phyloP scores from a whole-genome alignment of 2,888 invertebrate genomes.

The Cantharis nigra region DNA sequence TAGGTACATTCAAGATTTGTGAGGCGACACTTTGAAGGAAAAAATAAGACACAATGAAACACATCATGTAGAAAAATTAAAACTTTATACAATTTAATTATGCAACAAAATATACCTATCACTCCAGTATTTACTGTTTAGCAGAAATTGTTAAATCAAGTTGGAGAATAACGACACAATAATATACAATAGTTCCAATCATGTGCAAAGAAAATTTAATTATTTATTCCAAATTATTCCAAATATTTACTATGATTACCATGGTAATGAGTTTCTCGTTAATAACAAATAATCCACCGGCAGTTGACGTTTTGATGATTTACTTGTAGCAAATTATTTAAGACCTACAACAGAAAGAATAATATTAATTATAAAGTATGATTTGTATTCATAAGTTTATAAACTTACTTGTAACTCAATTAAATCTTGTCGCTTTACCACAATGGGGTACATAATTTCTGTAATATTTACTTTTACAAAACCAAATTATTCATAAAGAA shows the following conservation, averaged over 20 bases:
- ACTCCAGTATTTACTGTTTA: too few relatives aligned
- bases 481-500: neutral
- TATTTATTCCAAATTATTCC: too few relatives aligned
- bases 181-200: neutral
- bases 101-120: too few relatives aligned
- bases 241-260: too few relatives aligned
- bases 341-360: slow-evolving; percentile 3
- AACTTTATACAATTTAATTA: too few relatives aligned
- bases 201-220: neutral
- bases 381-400: neutral
- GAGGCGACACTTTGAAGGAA: too few relatives aligned
- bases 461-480: slow-evolving; percentile 3
- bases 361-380: neutral
- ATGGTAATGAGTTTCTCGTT: slow-evolving; percentile 10
- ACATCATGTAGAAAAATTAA: too few relatives aligned
- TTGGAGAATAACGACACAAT: neutral
- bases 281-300: slow-evolving; percentile 13
- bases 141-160: neutral
- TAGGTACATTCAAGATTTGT: too few relatives aligned
- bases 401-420: neutral
- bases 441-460: neutral
- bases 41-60: too few relatives aligned
- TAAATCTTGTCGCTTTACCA: neutral
- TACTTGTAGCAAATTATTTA: slow-evolving; percentile 6
- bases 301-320: slow-evolving; percentile 16